These are phyloP conservation scores for rabbit (Oryctolagus cuniculus) DNA, from an alignment of 2,113 vertebrate species.

Conservation along the genomic window DNA sequence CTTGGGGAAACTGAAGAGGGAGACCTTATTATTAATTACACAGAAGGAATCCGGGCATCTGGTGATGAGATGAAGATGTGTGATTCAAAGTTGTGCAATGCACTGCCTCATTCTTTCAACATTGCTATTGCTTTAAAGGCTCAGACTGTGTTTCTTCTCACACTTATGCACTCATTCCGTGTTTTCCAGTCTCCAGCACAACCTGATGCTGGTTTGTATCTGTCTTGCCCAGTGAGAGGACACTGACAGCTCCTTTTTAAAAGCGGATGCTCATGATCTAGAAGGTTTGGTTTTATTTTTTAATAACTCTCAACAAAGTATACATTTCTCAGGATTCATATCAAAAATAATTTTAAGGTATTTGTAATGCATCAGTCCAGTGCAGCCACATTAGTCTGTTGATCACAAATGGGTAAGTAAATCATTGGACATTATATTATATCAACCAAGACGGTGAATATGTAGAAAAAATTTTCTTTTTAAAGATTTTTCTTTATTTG, in stretches of 20 bases:
- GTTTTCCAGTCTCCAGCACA: background rate
- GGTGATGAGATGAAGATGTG: background rate
- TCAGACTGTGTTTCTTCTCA: background rate
- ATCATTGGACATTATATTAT: background rate
- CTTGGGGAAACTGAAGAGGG: background rate
- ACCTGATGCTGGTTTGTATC: background rate
- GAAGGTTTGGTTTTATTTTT: background rate
- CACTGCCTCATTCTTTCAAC: background rate
- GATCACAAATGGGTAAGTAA: background rate
- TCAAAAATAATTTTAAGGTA: slow-evolving; percentile 29
- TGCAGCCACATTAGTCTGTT: background rate
- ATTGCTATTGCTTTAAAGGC: slow-evolving; percentile 19
- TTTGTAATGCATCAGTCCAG: background rate
- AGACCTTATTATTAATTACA: slow-evolving; percentile 41
- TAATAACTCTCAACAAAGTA: background rate
- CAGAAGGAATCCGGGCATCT: background rate
- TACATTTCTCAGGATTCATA: background rate
- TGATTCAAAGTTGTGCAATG: background rate
- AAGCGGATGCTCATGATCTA: background rate
- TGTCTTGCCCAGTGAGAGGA: slow-evolving; percentile 11
- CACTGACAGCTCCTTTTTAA: background rate
- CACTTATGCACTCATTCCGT: background rate
- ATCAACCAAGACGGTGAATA: background rate
- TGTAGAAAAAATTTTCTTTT: background rate
- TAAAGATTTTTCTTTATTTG: too few relatives aligned